Conservation (phyloP, 2,113 vertebrate genomes). For the Gorsachius goisagi region DNA sequence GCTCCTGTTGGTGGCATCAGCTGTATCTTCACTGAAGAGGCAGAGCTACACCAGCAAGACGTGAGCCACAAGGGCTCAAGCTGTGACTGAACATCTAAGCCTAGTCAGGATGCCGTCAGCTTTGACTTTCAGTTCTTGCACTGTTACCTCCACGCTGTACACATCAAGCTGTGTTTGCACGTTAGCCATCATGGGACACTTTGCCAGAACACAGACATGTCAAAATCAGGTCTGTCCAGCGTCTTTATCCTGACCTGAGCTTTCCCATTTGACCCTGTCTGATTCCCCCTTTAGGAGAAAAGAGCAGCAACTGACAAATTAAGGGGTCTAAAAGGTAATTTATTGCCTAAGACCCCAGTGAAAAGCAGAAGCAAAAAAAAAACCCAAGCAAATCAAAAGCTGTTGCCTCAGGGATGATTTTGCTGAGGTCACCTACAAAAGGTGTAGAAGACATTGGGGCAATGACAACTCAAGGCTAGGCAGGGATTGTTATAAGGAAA, state of each 20-base stretch:
- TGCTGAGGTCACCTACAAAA: background rate
- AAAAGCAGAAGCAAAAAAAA: background rate
- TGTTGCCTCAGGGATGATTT: background rate
- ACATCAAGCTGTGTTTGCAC: fast-evolving
- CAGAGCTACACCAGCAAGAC: background rate
- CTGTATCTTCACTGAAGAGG: background rate
- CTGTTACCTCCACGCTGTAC: fast-evolving
- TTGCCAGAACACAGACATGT: background rate
- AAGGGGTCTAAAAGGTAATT: background rate
- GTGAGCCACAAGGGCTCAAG: background rate
- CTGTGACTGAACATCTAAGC: background rate
- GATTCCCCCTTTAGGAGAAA: background rate
- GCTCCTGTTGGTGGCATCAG: background rate
- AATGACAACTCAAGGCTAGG: background rate
- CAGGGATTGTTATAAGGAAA: background rate
- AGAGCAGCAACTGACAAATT: background rate
- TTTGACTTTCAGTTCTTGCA: background rate
- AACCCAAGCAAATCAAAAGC: background rate
- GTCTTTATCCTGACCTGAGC: background rate
- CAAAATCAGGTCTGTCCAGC: background rate
- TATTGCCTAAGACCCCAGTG: background rate
- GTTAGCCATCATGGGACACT: background rate
- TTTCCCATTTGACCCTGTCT: background rate
- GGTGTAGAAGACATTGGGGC: background rate
- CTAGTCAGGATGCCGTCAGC: background rate